Evolutionary conservation across 1,140 invertebrate genomes (phyloP), one percentile per base, ranked within the genome.

Genomic region (Drosophila bocqueti): DNA sequence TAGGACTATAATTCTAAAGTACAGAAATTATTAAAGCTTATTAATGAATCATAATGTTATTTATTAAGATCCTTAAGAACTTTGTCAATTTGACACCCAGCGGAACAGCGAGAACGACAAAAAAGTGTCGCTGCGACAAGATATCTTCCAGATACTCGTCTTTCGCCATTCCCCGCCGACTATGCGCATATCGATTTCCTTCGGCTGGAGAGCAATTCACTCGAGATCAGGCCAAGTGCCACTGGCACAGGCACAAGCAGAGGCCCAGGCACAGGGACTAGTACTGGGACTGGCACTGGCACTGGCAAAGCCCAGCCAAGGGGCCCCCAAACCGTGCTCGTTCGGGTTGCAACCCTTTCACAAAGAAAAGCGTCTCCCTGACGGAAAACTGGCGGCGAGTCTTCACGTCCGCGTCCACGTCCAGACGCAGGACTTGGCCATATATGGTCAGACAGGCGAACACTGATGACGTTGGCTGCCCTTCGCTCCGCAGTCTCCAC

Each of bases 181-280:
- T 71, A 71, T 71, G 67, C 67, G 67, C 67, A 71, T 71, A 71
- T 71, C 67, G 67, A 71, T 71, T 71, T 71, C 67, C 67, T 71
- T 71, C 63, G 63, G 62, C 67, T 71, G 63, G 67, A 71, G 67
- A 76, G 83, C 83, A 83, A 85, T 73, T 78, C 83, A 86, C 83
- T 86, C 85, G 83, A 86, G 83, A 87, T 86, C 79, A 71, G 83
- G 79, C 83, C 76, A 87, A 86, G 82, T 84, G 82, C 67, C 82
- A 73, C 81, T 40, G 72, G 64, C 57, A 38, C 54, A 24, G 52
- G 52, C 50, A 54, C n/a, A 36, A 31, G 31, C 52, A 54, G n/a
- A 36, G 52, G 31, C 18, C 2, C 10, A 26, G 71, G 57, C 49
- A n/a, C 31, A 15, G 50, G 50, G 5, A 52, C 50, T 2, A 18